phyloP scores from a whole-genome alignment of 92 coral and sea anemone genomes.

The Paragorgia papillata region DNA sequence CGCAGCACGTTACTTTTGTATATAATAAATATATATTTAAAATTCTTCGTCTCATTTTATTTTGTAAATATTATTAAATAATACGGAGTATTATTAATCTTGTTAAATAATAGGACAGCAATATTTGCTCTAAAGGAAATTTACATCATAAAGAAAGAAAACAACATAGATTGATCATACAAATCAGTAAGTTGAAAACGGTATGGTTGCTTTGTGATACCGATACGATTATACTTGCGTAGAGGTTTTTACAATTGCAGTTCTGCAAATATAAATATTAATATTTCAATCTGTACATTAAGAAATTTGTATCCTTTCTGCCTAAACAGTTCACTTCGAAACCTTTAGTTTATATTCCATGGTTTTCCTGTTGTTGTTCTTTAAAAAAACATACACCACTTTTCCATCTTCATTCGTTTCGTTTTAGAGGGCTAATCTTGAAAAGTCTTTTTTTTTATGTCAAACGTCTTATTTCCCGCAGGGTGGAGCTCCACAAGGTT shows the following conservation, averaged over 20 bases:
- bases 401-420: not conserved
- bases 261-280: not conserved
- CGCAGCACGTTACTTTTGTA: too few relatives aligned
- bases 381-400: not conserved
- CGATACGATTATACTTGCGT: too few relatives aligned
- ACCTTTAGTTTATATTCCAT: slow-evolving; percentile 19
- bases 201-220: not conserved
- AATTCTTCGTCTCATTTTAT: not conserved
- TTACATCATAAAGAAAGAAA: not conserved
- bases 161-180: not conserved
- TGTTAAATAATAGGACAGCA: not conserved
- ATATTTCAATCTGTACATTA: slow-evolving; percentile 10
- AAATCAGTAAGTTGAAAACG: not conserved
- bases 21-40: too few relatives aligned
- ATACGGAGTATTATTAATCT: not conserved
- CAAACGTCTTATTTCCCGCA: slow-evolving; percentile 29
- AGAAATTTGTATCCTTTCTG: not conserved
- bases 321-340: not conserved
- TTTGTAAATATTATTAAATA: not conserved
- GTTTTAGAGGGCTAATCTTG: not conserved
- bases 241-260: not conserved
- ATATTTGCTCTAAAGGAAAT: slow-evolving; percentile 3
- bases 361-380: slow-evolving; percentile 9
- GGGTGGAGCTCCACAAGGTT: slow-evolving; percentile 45
- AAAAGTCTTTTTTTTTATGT: not conserved